Percentiles rank a stretch among this genome's conserved stretches.
Evolutionary conservation across 2,797 vertebrate species (phyloP).

Genomic region (Chelon labrosus): DNA sequence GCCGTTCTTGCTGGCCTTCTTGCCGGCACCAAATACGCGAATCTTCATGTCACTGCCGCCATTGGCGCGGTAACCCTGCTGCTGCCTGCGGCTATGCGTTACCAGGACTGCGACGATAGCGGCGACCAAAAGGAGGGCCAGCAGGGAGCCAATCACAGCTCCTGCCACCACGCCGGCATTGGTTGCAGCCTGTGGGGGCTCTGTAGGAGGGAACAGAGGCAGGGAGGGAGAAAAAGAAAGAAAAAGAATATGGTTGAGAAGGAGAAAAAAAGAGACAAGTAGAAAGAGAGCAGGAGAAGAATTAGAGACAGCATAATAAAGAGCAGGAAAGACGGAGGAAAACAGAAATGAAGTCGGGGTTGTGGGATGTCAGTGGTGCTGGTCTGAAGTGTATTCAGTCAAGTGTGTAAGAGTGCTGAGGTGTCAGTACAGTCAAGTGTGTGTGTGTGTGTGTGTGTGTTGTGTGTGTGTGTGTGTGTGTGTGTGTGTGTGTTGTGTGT

Average conservation of each 20-base stretch:
- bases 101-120: conserved; percentile 86
- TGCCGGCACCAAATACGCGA: conserved; percentile 87
- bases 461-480: neutral
- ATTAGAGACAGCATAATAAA: conserved; percentile 44
- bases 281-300: conserved; percentile 10
- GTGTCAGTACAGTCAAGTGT: conserved; percentile 54
- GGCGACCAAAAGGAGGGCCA: conserved; percentile 87
- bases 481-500: neutral
- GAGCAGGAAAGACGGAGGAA: conserved; percentile 11
- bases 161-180: conserved; percentile 88
- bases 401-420: conserved; percentile 60
- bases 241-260: conserved; percentile 65
- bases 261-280: conserved; percentile 37
- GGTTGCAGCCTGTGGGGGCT: conserved; percentile 79
- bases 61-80: conserved; percentile 84
- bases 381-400: conserved; percentile 60
- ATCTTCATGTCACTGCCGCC: conserved; percentile 84
- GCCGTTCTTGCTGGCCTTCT: conserved; percentile 84
- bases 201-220: conserved; percentile 71
- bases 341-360: conserved; percentile 52
- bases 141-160: conserved; percentile 89
- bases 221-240: conserved; percentile 55
- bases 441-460: neutral
- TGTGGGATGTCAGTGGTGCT: conserved; percentile 70
- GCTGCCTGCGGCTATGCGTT: conserved; percentile 84